These are phyloP conservation scores for Hypotaenidia okinawae DNA, from an alignment of 2,797 vertebrate species.

Conservation along the genomic window DNA sequence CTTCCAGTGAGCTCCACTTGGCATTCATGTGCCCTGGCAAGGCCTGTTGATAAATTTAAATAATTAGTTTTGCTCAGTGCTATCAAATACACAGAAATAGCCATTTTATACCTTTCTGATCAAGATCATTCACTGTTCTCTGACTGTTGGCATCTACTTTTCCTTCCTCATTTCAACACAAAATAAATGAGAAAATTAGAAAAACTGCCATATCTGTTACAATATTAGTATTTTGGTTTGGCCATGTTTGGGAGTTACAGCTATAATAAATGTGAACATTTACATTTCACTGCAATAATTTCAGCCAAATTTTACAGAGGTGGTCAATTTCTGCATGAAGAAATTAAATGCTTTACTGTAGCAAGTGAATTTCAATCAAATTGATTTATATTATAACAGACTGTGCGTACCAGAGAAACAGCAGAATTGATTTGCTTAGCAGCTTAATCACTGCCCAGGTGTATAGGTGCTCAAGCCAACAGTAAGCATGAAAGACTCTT, in stretches of 20 bases:
- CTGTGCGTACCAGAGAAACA: not conserved
- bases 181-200: not conserved
- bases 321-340: not conserved
- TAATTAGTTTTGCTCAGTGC: not conserved
- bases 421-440: not conserved
- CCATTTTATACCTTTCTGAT: not conserved
- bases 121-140: not conserved
- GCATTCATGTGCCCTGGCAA: slow-evolving; percentile 83
- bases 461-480: not conserved
- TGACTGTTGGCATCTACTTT: not conserved
- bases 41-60: slow-evolving; percentile 15
- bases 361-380: not conserved
- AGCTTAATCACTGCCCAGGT: not conserved
- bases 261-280: not conserved
- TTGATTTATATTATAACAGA: not conserved
- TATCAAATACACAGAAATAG: not conserved
- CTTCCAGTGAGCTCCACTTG: slow-evolving; percentile 82
- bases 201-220: not conserved
- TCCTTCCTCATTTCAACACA: not conserved
- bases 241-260: not conserved
- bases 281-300: not conserved
- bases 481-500: not conserved
- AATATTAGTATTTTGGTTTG: not conserved
- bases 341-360: not conserved
- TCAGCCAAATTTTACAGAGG: not conserved